phyloP scores from a whole-genome alignment of 2,888 invertebrate genomes.

The Smittia sp. region DNA sequence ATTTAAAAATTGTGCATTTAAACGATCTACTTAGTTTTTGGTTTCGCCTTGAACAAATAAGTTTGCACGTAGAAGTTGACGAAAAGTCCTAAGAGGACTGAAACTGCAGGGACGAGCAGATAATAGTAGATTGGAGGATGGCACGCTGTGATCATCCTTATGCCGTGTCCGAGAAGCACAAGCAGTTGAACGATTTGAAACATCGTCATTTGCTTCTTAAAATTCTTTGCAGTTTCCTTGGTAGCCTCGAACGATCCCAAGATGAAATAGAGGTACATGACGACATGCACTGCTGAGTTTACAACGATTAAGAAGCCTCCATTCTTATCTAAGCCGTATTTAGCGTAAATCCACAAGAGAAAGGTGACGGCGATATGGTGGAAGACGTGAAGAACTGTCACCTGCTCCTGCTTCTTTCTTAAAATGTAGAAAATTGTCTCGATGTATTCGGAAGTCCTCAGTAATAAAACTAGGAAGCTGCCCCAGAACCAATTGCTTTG shows the following conservation, averaged over 20 bases:
- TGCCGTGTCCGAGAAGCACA: not conserved
- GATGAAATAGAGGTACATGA: slow-evolving; percentile 29
- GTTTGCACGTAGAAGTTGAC: slow-evolving; percentile 3
- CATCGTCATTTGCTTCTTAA: not conserved
- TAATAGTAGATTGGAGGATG: not conserved
- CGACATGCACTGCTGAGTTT: slow-evolving; percentile 3
- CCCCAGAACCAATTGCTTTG: not conserved
- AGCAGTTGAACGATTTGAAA: not conserved
- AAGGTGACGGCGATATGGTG: slow-evolving; percentile 19
- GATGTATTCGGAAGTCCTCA: not conserved
- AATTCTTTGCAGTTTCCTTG: not conserved
- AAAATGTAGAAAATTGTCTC: slow-evolving; percentile 19
- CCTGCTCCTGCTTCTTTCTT: slow-evolving; percentile 17
- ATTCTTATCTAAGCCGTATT: not conserved
- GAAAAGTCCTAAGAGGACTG: slow-evolving; percentile 7
- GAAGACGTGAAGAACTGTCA: not conserved
- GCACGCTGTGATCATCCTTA: not conserved
- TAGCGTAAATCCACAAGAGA: slow-evolving; percentile 1
- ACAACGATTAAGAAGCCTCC: not conserved
- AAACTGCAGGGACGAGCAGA: not conserved
- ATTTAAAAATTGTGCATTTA: no score
- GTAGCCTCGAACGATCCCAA: not conserved
- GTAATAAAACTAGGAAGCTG: not conserved
- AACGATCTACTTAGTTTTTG: not conserved
- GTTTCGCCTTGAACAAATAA: not conserved